Percentiles rank a stretch among this genome's conserved stretches.
Conservation (phyloP, 2,888 invertebrate genomes). For the Bedellia somnulentella region DNA sequence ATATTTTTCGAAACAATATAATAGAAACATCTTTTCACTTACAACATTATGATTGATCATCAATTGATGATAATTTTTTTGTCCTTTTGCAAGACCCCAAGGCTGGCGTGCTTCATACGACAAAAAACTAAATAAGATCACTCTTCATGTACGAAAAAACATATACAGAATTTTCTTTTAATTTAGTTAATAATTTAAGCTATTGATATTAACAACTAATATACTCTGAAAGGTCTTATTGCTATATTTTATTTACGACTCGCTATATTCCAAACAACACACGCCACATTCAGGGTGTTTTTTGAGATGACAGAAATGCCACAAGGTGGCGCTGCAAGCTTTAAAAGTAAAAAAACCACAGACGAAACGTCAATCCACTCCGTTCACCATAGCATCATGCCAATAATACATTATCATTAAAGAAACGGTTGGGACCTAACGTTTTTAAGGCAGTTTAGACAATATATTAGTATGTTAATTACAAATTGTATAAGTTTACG, state of each 20-base stretch:
- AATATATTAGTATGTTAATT: too few relatives aligned
- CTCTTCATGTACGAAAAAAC: slow-evolving; percentile 17
- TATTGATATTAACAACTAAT: too few relatives aligned
- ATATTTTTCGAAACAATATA: slow-evolving; percentile 18
- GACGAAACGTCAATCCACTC: too few relatives aligned
- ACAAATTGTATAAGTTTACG: too few relatives aligned
- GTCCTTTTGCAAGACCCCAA: slow-evolving; percentile 49
- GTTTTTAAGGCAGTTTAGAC: too few relatives aligned
- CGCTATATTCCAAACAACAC: slow-evolving; percentile 57
- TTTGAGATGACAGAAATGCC: slow-evolving; percentile 34
- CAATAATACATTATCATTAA: too few relatives aligned
- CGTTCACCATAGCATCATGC: too few relatives aligned
- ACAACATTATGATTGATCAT: slow-evolving; percentile 56
- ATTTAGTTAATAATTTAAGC: too few relatives aligned
- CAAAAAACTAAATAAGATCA: slow-evolving; percentile 41
- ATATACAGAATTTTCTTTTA: too few relatives aligned
- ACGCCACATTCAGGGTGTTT: slow-evolving; percentile 61
- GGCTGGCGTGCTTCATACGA: slow-evolving; percentile 58
- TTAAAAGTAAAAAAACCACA: background rate
- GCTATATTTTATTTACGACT: slow-evolving; percentile 61
- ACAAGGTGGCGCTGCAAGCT: slow-evolving; percentile 30
- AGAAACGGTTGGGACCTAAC: too few relatives aligned
- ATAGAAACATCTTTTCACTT: too few relatives aligned
- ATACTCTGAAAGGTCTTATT: too few relatives aligned
- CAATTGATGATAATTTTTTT: slow-evolving; percentile 50